A percentile compares a stretch with the other conserved stretches of the same genome.
These are phyloP conservation scores for Ophioninae sp. DNA, from an alignment of 2,888 invertebrate species.

Conservation along the genomic window DNA sequence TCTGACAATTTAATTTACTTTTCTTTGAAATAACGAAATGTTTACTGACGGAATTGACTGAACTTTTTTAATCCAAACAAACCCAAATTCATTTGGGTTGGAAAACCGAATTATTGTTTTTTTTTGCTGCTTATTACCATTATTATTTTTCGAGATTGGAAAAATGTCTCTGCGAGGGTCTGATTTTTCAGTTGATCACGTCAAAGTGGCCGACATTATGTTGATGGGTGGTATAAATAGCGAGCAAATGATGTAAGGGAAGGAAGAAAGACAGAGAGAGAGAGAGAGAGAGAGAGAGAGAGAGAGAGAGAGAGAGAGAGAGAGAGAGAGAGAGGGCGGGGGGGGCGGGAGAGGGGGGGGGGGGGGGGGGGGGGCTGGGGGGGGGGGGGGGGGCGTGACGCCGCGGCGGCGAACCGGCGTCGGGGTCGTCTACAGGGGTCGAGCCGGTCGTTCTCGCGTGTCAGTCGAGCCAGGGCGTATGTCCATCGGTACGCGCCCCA, in stretches of 20 bases:
- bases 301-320: slow-evolving; percentile 35
- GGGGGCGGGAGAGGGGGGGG: slow-evolving; percentile 27
- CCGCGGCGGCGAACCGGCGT: slow-evolving; percentile 60
- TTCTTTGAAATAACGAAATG: too few relatives aligned
- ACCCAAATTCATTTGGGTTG: too few relatives aligned
- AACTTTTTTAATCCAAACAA: too few relatives aligned
- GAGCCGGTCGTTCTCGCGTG: slow-evolving; percentile 58
- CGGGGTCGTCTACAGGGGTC: slow-evolving; percentile 61
- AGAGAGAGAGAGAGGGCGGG: slow-evolving; percentile 8
- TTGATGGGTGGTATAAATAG: slow-evolving; percentile 34
- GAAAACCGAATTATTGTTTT: neutral
- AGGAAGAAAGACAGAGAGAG: neutral
- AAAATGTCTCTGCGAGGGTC: neutral
- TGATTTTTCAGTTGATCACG: slow-evolving; percentile 21
- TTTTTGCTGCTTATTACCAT: neutral
- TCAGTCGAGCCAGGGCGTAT: slow-evolving; percentile 57
- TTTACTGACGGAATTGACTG: too few relatives aligned
- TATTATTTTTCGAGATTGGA: neutral
- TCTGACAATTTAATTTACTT: too few relatives aligned
- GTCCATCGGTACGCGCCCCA: slow-evolving; percentile 32
- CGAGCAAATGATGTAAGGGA: neutral
- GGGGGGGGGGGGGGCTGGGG: slow-evolving; percentile 30
- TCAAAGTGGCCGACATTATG: slow-evolving; percentile 6
- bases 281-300: slow-evolving; percentile 14
- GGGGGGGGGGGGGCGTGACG: slow-evolving; percentile 59